A percentile compares a stretch with the other conserved stretches of the same genome.
Conservation (phyloP, 2,797 vertebrate genomes). For the Psittacula echo region DNA sequence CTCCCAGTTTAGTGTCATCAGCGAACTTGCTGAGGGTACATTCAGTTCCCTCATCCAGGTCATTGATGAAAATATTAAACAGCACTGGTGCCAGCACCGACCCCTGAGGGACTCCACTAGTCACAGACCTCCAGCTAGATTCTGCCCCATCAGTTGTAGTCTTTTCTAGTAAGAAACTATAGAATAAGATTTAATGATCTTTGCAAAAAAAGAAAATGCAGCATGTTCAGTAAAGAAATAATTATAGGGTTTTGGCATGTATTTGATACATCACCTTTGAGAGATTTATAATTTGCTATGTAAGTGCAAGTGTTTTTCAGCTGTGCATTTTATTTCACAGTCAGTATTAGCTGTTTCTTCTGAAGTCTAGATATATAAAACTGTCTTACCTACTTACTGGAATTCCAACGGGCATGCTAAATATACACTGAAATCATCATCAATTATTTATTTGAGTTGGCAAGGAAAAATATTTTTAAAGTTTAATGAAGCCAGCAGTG, state of each 20-base stretch:
- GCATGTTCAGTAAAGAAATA: neutral
- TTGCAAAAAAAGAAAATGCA: neutral
- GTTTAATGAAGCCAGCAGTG: slow-evolving; percentile 71
- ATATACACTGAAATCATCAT: slow-evolving; percentile 40
- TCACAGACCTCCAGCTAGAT: no score
- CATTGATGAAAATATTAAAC: no score
- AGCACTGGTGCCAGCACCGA: no score
- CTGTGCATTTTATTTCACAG: neutral
- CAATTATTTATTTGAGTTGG: slow-evolving; percentile 75
- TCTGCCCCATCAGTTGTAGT: neutral
- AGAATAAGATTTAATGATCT: neutral
- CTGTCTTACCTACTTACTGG: neutral
- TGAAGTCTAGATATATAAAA: neutral
- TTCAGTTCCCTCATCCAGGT: no score
- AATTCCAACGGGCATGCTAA: slow-evolving; percentile 18
- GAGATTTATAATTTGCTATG: neutral
- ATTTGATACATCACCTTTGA: neutral
- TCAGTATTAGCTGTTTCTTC: neutral
- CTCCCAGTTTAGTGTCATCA: no score
- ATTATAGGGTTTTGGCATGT: neutral
- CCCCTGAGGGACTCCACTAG: no score
- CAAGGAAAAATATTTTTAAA: slow-evolving; percentile 73
- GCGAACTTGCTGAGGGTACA: no score
- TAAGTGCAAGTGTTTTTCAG: slow-evolving; percentile 7
- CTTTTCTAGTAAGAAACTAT: neutral